Conservation (phyloP, 2,888 invertebrate genomes). For the Pterobdella sp. region DNA sequence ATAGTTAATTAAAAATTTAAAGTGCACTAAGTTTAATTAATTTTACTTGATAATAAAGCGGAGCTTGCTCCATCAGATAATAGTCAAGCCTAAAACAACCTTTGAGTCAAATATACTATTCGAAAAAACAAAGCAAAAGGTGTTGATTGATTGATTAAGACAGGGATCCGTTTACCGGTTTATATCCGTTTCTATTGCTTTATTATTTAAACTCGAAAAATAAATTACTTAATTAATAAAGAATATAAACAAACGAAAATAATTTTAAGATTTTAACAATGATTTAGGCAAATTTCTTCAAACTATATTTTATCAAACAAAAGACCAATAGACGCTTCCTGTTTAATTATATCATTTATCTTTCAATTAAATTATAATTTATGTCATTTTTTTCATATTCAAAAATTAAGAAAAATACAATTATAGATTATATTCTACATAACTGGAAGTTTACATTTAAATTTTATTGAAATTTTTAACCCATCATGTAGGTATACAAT, state of each 20-base stretch:
- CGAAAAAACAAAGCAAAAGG: background rate
- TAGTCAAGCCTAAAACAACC: background rate
- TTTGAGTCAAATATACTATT: background rate
- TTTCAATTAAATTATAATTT: background rate
- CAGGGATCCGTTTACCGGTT: constrained; percentile 15
- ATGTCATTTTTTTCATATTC: background rate
- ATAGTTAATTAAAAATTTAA: background rate
- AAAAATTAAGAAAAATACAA: background rate
- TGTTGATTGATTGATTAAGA: constrained; percentile 5
- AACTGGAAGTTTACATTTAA: constrained; percentile 1
- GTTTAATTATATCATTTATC: background rate
- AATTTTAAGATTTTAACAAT: background rate
- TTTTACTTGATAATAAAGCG: constrained; percentile 3
- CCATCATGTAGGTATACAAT: background rate
- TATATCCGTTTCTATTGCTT: constrained; percentile 5
- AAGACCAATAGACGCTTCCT: constrained; percentile 12
- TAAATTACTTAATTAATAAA: background rate
- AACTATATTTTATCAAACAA: background rate
- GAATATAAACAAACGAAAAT: background rate
- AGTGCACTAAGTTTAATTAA: background rate
- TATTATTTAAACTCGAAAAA: too few relatives aligned
- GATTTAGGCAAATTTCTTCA: constrained; percentile 5
- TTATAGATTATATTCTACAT: too few relatives aligned
- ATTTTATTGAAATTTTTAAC: background rate
- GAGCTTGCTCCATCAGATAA: constrained; percentile 8